Evolutionary conservation across 2,113 vertebrate genomes (phyloP).

Genomic region (Siniperca knerii): DNA sequence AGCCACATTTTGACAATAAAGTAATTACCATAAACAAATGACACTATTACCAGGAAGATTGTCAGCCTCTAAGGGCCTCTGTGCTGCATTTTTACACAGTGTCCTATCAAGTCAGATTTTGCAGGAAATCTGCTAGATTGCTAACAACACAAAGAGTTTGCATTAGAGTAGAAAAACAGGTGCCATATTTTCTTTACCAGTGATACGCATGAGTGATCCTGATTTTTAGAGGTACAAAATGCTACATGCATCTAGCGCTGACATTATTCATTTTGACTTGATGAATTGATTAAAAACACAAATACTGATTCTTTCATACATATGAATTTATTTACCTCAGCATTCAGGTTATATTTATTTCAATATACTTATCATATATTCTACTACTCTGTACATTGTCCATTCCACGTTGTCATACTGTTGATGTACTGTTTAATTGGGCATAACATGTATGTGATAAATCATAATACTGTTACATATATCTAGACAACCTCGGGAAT

Average conservation of each 20-base stretch:
- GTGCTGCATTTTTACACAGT: slow-evolving; percentile 2
- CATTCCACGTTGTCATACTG: neutral
- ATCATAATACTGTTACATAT: neutral
- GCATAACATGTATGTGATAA: neutral
- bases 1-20: slow-evolving; percentile 62
- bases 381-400: too few species aligned
- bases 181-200: neutral
- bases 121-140: slow-evolving; percentile 18
- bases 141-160: slow-evolving; percentile 8
- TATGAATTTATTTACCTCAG: neutral
- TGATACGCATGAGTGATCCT: neutral
- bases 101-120: slow-evolving; percentile 26
- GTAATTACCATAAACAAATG: slow-evolving; percentile 75
- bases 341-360: too few species aligned
- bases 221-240: neutral
- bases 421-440: neutral
- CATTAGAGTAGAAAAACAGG: neutral
- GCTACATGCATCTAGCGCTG: too few species aligned
- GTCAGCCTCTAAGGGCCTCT: slow-evolving; percentile 34
- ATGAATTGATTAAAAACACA: neutral
- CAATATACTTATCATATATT: neutral
- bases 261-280: neutral
- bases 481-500: neutral
- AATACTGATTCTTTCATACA: neutral
- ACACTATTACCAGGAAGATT: slow-evolving; percentile 49